Base-by-base conservation (phyloP, 2,113 vertebrate species). In the Myodes glareolus region DNA sequence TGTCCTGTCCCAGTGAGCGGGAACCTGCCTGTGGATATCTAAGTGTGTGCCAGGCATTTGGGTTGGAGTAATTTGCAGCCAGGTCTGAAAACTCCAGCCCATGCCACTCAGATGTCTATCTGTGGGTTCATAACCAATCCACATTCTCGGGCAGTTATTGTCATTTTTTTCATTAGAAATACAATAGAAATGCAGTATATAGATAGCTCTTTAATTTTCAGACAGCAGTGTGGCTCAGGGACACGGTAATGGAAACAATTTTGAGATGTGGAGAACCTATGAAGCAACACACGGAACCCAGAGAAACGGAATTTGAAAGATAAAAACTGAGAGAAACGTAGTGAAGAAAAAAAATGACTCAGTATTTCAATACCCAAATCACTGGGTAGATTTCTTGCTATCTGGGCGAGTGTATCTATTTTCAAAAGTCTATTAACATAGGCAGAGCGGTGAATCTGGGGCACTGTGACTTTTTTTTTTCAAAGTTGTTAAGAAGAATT, bases 301-400 rank as follows among this genome's bases (percentile, higher is more conserved):
- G 91, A 96, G 91, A 97, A 94, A 94, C 5, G 91, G 96, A 95
- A 94, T 93, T 68, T 88, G 89, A 95, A 96, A 97, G 94, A 94
- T 47, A 94, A 89, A 72, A 91, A 96, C 96, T 65, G 95, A 97
- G 95, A 97, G 82, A 76, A 94, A 39, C n/a, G 33, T 84, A 78
- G 75, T 93, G 63, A 23, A 87, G 42, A 55, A 39, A 67, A 72
- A 78, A 95, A 96, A 65, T 16, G 73, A 80, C 93, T 96, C 92
- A 92, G 73, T 96, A 96, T 96, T 95, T 96, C 95, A 97, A 87
- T 97, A 97, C 95, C 97, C 94, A 97, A 97, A 97, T 97, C 96
- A 97, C 97, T 94, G 95, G 94, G 95, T 96, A 95, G 95, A 94
- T 97, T 61, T 94, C 92, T 96, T 95, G 52, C 97, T 97, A 7